phyloP scores from a whole-genome alignment of 1,140 invertebrate genomes.

The Globodera rostochiensis region DNA sequence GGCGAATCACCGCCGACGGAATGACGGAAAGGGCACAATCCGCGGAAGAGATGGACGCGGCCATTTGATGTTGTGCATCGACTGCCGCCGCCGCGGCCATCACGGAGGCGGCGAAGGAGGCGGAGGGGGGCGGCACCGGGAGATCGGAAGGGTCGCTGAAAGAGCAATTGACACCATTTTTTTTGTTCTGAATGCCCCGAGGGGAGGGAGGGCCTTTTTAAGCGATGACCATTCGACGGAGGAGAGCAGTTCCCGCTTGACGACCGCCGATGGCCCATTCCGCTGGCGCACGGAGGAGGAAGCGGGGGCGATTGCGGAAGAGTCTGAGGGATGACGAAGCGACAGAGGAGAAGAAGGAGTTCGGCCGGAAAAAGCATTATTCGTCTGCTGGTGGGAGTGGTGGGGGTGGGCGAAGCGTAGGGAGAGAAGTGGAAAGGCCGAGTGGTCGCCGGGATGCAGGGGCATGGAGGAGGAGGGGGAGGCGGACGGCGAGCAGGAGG shows the following conservation, averaged over 20 bases:
- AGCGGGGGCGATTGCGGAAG: background rate
- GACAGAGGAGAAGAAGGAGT: background rate
- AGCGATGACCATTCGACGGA: background rate
- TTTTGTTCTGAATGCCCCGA: too few species aligned
- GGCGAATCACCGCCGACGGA: background rate
- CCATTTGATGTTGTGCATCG: background rate
- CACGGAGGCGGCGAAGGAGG: conserved; percentile 3
- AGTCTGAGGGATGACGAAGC: background rate
- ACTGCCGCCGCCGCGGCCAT: conserved; percentile 6
- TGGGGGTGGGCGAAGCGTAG: background rate
- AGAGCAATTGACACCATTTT: too few species aligned
- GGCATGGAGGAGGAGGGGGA: background rate
- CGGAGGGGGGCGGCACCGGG: background rate
- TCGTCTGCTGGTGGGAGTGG: background rate
- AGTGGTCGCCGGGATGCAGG: background rate
- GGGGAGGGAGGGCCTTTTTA: too few species aligned
- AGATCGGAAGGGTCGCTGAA: background rate
- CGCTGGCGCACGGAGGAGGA: background rate
- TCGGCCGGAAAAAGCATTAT: background rate
- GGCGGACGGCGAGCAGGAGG: background rate
- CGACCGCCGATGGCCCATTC: background rate
- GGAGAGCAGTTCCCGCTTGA: background rate
- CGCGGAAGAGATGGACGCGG: background rate
- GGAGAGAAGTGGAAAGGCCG: background rate
- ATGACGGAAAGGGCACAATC: background rate